These are phyloP conservation scores for Chrosomus eos DNA, from an alignment of 2,797 vertebrate genomes.

Conservation along the genomic window DNA sequence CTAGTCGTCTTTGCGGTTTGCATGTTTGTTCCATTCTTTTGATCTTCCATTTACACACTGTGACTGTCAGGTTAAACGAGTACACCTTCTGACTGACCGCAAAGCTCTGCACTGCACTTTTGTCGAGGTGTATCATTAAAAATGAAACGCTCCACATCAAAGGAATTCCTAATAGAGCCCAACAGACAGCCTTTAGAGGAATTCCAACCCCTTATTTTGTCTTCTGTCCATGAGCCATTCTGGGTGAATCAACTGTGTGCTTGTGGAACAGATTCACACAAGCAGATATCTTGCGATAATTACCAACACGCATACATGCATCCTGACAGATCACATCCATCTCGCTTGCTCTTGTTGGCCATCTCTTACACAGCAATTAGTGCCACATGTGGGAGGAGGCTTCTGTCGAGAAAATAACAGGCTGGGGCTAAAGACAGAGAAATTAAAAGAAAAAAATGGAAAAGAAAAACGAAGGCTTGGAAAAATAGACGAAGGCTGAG, in stretches of 20 bases:
- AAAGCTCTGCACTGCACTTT: slow-evolving; percentile 29
- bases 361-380: slow-evolving; percentile 57
- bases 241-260: slow-evolving; percentile 22
- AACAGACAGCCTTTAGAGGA: slow-evolving; percentile 15
- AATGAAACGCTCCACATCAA: slow-evolving; percentile 52
- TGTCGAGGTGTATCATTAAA: slow-evolving; percentile 53
- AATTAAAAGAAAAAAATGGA: slow-evolving; percentile 24
- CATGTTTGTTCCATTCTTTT: not conserved
- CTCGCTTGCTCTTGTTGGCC: slow-evolving; percentile 40
- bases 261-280: slow-evolving; percentile 41
- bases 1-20: not conserved
- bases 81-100: slow-evolving; percentile 27
- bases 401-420: slow-evolving; percentile 67
- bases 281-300: slow-evolving; percentile 42
- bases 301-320: slow-evolving; percentile 34
- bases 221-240: slow-evolving; percentile 27
- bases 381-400: slow-evolving; percentile 53
- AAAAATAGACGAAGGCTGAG: slow-evolving; percentile 44
- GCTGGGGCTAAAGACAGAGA: slow-evolving; percentile 38
- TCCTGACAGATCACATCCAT: slow-evolving; percentile 45
- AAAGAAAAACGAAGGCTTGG: slow-evolving; percentile 4
- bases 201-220: slow-evolving; percentile 25
- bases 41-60: not conserved
- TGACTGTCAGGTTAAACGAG: slow-evolving; percentile 16
- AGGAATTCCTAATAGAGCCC: slow-evolving; percentile 36